These are phyloP conservation scores for Microhierax caerulescens DNA, from an alignment of 2,797 vertebrate genomes.

Conservation along the genomic window DNA sequence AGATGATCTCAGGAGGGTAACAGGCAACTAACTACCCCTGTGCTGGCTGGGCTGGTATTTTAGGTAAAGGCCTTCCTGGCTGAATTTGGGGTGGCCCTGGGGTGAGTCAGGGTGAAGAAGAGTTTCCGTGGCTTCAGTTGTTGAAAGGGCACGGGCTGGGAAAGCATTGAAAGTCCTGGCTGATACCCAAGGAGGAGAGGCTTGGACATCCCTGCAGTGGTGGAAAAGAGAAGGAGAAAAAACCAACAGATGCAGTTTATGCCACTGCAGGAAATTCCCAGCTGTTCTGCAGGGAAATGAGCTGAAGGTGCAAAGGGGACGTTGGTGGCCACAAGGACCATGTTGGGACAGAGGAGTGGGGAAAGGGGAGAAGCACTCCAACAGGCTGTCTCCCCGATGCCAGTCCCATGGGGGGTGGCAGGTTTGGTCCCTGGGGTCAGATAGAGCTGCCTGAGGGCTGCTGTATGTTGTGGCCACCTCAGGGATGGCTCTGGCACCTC, in stretches of 20 bases:
- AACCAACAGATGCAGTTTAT: accelerated
- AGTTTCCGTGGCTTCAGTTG: background rate
- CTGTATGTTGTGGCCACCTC: background rate
- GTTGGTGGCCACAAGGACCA: too few relatives aligned
- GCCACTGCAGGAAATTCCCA: background rate
- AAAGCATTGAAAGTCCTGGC: background rate
- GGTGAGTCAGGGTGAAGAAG: background rate
- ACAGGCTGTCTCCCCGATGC: background rate
- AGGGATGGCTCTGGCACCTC: background rate
- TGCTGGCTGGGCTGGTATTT: background rate
- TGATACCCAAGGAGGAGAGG: background rate
- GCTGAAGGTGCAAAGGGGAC: background rate
- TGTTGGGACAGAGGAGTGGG: accelerated
- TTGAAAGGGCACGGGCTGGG: accelerated
- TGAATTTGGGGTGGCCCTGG: background rate
- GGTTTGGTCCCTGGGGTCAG: background rate
- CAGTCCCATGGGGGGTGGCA: background rate
- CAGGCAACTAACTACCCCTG: background rate
- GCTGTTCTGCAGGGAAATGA: background rate
- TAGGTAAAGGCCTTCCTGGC: background rate
- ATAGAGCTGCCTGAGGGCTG: background rate
- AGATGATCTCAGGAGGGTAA: background rate
- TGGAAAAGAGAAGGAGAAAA: background rate
- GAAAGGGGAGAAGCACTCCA: accelerated
- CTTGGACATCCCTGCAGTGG: background rate